Conservation (phyloP, 2,888 invertebrate species). For the Pandemis corylana region DNA sequence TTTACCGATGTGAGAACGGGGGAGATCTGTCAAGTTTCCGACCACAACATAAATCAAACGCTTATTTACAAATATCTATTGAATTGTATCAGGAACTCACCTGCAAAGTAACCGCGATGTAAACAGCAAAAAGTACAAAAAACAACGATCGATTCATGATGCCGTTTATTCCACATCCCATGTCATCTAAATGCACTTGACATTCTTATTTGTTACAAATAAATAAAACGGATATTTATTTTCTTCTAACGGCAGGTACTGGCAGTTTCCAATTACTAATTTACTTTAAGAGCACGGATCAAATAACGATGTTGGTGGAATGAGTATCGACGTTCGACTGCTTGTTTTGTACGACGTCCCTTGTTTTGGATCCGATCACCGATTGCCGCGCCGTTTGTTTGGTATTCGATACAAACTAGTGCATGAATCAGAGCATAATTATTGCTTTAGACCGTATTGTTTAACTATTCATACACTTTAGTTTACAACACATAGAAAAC, state of each 20-base stretch:
- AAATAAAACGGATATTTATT: constrained; percentile 26
- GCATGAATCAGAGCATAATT: constrained; percentile 55
- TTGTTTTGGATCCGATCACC: constrained; percentile 64
- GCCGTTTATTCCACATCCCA: constrained; percentile 61
- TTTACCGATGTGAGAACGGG: background rate
- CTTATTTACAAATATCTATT: background rate
- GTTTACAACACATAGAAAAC: constrained; percentile 9
- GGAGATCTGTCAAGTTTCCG: constrained; percentile 4
- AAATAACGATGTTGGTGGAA: constrained; percentile 49
- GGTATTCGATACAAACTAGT: constrained; percentile 59
- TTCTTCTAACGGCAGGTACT: constrained; percentile 30
- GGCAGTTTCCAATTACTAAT: constrained; percentile 8
- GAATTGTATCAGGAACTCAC: constrained; percentile 51
- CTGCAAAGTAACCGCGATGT: constrained; percentile 68
- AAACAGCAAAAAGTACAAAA: constrained; percentile 61
- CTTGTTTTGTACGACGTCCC: constrained; percentile 53
- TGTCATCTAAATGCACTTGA: constrained; percentile 60
- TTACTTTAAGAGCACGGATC: constrained; percentile 34
- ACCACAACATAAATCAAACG: background rate
- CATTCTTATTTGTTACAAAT: constrained; percentile 47
- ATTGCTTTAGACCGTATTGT: constrained; percentile 31
- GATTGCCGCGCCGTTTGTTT: constrained; percentile 59
- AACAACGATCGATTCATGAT: constrained; percentile 71
- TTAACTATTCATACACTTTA: constrained; percentile 4
- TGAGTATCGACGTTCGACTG: constrained; percentile 56